These are phyloP conservation scores for Trichonephila clavipes DNA, from an alignment of 1,140 invertebrate genomes.

Conservation along the genomic window DNA sequence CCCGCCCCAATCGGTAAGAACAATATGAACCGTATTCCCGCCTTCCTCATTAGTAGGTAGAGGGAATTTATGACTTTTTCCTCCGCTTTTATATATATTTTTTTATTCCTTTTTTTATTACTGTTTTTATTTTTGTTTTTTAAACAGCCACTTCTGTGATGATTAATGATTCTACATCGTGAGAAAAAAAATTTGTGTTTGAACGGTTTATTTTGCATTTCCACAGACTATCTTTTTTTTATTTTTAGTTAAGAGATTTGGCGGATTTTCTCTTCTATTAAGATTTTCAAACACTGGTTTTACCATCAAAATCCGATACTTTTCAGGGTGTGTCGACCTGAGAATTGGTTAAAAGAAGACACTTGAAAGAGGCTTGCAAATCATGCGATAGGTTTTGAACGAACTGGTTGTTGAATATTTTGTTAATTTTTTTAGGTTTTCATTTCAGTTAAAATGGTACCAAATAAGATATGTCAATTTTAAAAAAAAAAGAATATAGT, in stretches of 20 bases:
- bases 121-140: background rate
- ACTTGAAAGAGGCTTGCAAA: background rate
- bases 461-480: background rate
- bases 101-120: background rate
- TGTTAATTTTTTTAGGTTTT: background rate
- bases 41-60: conserved; percentile 8
- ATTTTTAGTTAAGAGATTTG: background rate
- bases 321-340: background rate
- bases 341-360: background rate
- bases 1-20: background rate
- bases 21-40: background rate
- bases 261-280: background rate
- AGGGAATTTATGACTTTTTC: conserved; percentile 8
- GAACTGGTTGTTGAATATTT: background rate
- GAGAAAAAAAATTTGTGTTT: background rate
- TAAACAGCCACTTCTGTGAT: background rate
- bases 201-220: background rate
- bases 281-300: background rate
- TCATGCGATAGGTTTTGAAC: background rate
- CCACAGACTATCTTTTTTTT: background rate
- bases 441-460: background rate
- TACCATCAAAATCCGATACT: background rate
- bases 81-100: too few relatives aligned
- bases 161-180: background rate
- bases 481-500: too few relatives aligned